Evolutionary conservation across 2,797 vertebrate genomes (phyloP), one percentile per base, ranked within the genome.

Genomic region (Salmo trutta): DNA sequence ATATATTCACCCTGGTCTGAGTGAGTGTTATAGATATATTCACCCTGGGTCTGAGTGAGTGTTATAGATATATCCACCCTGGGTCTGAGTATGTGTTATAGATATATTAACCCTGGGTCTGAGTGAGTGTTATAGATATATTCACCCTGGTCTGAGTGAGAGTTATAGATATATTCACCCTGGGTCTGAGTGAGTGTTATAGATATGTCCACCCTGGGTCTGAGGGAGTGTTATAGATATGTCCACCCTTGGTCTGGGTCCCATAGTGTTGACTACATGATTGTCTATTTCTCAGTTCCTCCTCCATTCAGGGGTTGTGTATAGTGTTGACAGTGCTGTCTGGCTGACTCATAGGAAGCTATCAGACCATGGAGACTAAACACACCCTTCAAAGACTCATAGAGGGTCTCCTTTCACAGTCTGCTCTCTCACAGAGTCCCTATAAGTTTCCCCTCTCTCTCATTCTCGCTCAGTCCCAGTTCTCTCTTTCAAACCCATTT

Each of bases 341-440:
- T 80, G 78, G 77, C 73, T 74, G 85, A 80, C 86, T 88, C 88
- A 84, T 90, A 93, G 79, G 24, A 83, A 89, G 84, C 85, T 78
- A 88, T 84, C 85, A 89, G 91, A 91, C 88, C 87, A 77, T 84
- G 82, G 75, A 86, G 84, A 76, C 81, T 79, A 82, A 90, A 89
- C 89, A 79, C 89, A 90, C 85, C 83, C 86, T 91, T 90, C 78
- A 76, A 90, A 68, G 79, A 53, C 71, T 52, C 67, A 82, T 65
- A 47, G 36, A 41, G 36, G 36, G 69, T 14, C 47, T 41, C 19
- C 36, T 53, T 47, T 72, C 41, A 27, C 41, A 71, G n/a, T 41
- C 41, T 41, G 21, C 41, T 51, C 12, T 72, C 54, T 56, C 54
- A 56, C 54, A 5, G 4, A 14, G 5, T 10, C 51, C 6, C 15